Percentiles rank a stretch among this genome's conserved stretches.
phyloP scores from a whole-genome alignment of 2,888 invertebrate species.

The Pristionchus mayeri region DNA sequence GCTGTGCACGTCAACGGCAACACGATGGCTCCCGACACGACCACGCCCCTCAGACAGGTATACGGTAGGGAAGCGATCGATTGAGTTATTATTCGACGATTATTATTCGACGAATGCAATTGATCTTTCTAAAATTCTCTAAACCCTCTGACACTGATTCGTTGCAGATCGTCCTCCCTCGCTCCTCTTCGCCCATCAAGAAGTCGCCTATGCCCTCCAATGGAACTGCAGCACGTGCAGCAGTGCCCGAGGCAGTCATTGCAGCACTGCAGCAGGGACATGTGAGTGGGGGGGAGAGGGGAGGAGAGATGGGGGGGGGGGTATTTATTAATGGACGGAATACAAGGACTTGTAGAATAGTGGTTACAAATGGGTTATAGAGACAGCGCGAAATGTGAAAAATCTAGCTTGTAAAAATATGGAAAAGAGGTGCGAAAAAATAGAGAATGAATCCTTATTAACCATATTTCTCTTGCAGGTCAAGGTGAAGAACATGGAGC shows the following conservation, averaged over 20 bases:
- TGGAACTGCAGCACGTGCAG: conserved; percentile 8
- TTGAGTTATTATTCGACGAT: too few relatives aligned
- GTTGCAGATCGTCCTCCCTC: not conserved
- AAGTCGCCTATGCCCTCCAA: not conserved
- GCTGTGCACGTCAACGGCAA: not conserved
- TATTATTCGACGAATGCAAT: too few relatives aligned
- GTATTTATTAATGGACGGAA: not conserved
- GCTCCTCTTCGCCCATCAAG: not conserved
- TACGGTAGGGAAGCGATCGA: not conserved
- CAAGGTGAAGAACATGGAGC: not conserved
- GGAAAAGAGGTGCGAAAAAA: too few relatives aligned
- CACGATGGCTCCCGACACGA: conserved; percentile 43
- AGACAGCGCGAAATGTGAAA: too few relatives aligned
- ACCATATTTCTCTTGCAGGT: conserved; percentile 1
- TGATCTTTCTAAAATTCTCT: not conserved
- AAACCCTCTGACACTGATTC: not conserved
- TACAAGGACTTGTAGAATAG: not conserved
- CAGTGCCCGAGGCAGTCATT: not conserved
- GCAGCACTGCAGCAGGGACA: not conserved
- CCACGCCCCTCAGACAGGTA: conserved; percentile 20
- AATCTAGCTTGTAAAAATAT: too few relatives aligned
- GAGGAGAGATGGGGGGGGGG: not conserved
- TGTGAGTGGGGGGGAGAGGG: not conserved
- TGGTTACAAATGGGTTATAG: not conserved
- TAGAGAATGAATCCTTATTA: not conserved